Evolutionary conservation across 2,113 vertebrate genomes (phyloP).

Genomic region (Grallaria varia): DNA sequence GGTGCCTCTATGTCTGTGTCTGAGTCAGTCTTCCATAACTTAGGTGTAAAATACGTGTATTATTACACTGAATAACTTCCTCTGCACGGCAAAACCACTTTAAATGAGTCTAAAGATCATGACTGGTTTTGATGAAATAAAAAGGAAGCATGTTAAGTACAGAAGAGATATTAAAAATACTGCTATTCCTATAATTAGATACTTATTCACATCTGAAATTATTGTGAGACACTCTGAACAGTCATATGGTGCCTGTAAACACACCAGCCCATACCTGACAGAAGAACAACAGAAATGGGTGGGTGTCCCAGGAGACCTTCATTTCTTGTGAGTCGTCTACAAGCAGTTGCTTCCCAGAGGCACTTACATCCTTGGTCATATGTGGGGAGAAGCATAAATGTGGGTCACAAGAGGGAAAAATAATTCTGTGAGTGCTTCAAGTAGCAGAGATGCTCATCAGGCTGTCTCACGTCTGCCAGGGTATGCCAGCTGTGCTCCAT

Average conservation of each 20-base stretch:
- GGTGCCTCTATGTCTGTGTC: neutral
- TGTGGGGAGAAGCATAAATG: neutral
- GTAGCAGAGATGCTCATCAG: neutral
- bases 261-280: neutral
- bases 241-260: neutral
- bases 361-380: neutral
- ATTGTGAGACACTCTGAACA: neutral
- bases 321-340: neutral
- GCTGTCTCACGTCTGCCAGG: neutral
- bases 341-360: neutral
- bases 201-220: neutral
- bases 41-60: neutral
- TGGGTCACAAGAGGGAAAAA: neutral
- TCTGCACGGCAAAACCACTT: neutral
- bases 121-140: neutral
- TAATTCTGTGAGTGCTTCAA: neutral
- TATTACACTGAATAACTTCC: neutral
- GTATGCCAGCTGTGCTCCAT: neutral
- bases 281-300: neutral
- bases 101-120: neutral
- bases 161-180: conserved; percentile 15
- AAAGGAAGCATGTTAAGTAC: neutral
- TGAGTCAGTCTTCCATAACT: neutral
- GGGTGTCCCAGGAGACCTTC: neutral
- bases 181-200: neutral